phyloP scores from a whole-genome alignment of 2,113 vertebrate genomes.

The Melanerpes formicivorus region DNA sequence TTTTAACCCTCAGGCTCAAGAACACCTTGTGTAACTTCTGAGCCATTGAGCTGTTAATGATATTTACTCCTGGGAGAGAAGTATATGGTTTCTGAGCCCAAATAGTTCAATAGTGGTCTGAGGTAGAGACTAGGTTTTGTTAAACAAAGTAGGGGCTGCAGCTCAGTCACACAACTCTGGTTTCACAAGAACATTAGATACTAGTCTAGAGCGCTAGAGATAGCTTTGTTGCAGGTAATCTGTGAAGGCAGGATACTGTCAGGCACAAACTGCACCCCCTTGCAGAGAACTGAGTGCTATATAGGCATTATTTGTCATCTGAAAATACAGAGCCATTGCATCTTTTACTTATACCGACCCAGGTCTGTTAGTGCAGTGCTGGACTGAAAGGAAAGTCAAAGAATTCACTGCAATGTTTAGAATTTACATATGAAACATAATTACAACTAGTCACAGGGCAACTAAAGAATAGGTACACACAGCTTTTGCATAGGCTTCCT shows the following conservation, averaged over 20 bases:
- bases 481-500: not conserved
- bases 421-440: constrained; percentile 34
- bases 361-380: not conserved
- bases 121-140: not conserved
- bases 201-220: not conserved
- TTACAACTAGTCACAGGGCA: not conserved
- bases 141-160: not conserved
- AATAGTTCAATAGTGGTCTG: not conserved
- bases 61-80: not conserved
- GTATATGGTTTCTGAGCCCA: rapidly evolving
- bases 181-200: not conserved
- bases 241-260: not conserved
- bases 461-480: not conserved
- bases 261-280: not conserved
- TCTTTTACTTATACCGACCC: not conserved
- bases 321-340: not conserved
- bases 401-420: not conserved
- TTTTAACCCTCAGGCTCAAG: not conserved
- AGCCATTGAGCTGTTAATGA: not conserved
- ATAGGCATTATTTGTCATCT: not conserved
- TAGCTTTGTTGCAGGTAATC: constrained; percentile 17
- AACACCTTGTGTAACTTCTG: not conserved
- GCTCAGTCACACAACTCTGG: not conserved
- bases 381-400: constrained; percentile 31
- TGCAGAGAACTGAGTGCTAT: not conserved